These are phyloP conservation scores for Lamellibrachia satsuma DNA, from an alignment of 2,888 invertebrate genomes.

Conservation along the genomic window DNA sequence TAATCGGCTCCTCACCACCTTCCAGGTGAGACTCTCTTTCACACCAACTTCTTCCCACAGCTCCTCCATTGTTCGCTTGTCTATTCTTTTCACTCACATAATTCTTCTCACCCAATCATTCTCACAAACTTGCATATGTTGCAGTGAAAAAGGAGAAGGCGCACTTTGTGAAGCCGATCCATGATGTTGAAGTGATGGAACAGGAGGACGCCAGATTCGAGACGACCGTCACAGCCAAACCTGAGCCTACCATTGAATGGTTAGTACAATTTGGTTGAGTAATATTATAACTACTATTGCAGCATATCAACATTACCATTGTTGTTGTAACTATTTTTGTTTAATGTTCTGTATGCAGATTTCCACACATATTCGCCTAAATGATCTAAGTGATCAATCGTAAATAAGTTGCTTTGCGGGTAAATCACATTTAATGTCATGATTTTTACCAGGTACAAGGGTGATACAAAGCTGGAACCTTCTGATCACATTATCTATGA, in stretches of 20 bases:
- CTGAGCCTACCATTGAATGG: conserved; percentile 88
- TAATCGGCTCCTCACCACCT: too few relatives aligned
- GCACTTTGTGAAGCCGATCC: conserved; percentile 59
- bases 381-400: not conserved
- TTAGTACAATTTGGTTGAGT: conserved; percentile 62
- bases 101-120: too few relatives aligned
- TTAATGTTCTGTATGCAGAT: not conserved
- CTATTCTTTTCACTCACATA: too few relatives aligned
- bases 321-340: not conserved
- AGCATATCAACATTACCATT: not conserved
- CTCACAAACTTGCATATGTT: conserved; percentile 30
- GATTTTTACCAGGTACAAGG: conserved; percentile 48
- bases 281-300: not conserved
- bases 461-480: conserved; percentile 54
- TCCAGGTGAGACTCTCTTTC: too few relatives aligned
- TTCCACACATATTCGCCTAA: too few relatives aligned
- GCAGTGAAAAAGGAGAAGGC: conserved; percentile 63
- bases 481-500: conserved; percentile 51
- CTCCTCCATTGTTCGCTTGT: too few relatives aligned
- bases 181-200: conserved; percentile 57
- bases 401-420: not conserved
- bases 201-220: conserved; percentile 67
- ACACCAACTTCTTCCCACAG: too few relatives aligned
- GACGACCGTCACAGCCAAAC: conserved; percentile 87
- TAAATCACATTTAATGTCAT: not conserved